Evolutionary conservation across 2,888 invertebrate genomes (phyloP).

Genomic region (Oscheius sp.): DNA sequence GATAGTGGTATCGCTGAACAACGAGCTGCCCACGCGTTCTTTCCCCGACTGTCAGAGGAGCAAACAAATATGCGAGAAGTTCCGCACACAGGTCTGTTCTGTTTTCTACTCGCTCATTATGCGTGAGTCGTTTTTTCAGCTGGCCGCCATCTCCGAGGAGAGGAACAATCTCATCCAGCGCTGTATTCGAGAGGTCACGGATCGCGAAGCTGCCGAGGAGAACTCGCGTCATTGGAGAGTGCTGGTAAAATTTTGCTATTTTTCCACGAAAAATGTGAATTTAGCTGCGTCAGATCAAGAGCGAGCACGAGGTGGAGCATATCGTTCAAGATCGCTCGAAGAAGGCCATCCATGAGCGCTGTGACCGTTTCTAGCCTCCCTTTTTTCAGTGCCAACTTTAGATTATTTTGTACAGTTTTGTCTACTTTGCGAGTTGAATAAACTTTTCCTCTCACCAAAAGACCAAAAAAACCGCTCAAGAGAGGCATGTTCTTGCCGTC

Average conservation of each 20-base stretch:
- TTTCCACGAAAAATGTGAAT: not conserved
- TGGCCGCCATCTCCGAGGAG: not conserved
- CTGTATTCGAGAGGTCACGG: constrained; percentile 15
- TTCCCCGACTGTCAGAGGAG: constrained; percentile 34
- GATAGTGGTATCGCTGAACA: constrained; percentile 32
- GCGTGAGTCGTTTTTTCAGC: constrained; percentile 5
- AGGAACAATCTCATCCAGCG: constrained; percentile 9
- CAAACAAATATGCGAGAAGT: constrained; percentile 38
- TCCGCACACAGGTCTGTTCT: constrained; percentile 20
- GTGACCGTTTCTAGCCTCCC: constrained; percentile 18
- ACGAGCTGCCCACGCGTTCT: constrained; percentile 35
- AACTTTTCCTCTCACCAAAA: no score
- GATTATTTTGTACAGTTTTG: not conserved
- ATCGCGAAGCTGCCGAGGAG: not conserved
- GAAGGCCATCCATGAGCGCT: constrained; percentile 36
- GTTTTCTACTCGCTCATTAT: not conserved
- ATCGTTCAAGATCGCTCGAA: constrained; percentile 21
- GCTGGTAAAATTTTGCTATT: not conserved
- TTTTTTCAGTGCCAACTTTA: not conserved
- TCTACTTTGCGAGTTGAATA: not conserved
- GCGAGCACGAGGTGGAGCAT: constrained; percentile 33
- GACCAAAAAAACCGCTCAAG: no score
- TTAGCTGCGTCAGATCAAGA: constrained; percentile 31
- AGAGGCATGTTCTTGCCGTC: not conserved
- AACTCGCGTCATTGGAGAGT: not conserved